Evolutionary conservation across 2,888 invertebrate species (phyloP).

Genomic region (Thymelicus acteon): DNA sequence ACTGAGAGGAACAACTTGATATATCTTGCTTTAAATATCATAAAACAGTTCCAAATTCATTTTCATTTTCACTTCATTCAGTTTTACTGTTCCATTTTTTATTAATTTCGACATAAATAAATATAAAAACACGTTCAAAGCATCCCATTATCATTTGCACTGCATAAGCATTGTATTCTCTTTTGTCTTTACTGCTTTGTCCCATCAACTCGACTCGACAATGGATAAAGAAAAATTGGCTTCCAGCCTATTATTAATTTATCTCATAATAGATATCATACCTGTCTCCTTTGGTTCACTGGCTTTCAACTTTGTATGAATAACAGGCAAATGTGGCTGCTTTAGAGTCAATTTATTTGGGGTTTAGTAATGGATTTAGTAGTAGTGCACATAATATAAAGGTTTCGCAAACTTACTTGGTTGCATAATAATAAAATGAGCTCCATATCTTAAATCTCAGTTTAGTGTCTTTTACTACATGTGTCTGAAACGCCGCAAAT

Average conservation of each 20-base stretch:
- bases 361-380: too few species aligned
- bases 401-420: too few species aligned
- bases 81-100: neutral
- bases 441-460: too few species aligned
- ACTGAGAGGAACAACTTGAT: too few species aligned
- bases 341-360: too few species aligned
- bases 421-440: too few species aligned
- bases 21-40: too few species aligned
- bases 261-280: conserved; percentile 60
- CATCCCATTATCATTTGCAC: conserved; percentile 38
- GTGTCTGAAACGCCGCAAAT: too few species aligned
- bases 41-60: neutral
- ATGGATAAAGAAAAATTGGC: conserved; percentile 75
- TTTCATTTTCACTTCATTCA: too few species aligned
- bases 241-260: conserved; percentile 66
- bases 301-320: neutral
- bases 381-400: too few species aligned
- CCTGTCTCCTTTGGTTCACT: conserved; percentile 36
- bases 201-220: conserved; percentile 52
- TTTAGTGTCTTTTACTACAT: too few species aligned
- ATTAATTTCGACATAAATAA: conserved; percentile 17
- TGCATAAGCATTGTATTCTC: conserved; percentile 33
- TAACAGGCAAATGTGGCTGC: too few species aligned
- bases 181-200: conserved; percentile 62
- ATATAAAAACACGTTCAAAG: conserved; percentile 44